These are phyloP conservation scores for Enteromius trimaculatus DNA, from an alignment of 2,797 vertebrate species.

Conservation along the genomic window DNA sequence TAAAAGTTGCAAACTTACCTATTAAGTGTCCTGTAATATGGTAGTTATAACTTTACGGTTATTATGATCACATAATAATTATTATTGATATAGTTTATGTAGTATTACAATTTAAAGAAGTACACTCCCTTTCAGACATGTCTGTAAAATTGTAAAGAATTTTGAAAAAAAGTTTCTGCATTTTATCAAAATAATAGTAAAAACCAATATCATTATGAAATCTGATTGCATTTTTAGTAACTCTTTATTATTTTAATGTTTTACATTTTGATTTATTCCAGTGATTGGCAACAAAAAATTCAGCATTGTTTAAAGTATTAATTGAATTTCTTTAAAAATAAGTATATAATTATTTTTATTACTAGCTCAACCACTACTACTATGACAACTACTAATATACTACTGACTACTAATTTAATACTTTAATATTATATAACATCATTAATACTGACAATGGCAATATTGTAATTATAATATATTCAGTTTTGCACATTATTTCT, in stretches of 20 bases:
- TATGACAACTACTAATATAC: background rate
- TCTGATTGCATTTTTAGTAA: background rate
- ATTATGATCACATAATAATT: background rate
- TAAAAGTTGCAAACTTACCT: background rate
- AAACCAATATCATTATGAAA: background rate
- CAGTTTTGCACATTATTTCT: background rate
- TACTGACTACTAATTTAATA: background rate
- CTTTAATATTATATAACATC: background rate
- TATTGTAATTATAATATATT: background rate
- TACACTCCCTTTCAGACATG: background rate
- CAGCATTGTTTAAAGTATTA: background rate
- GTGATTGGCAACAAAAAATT: no score
- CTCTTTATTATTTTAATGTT: background rate
- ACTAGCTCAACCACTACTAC: background rate
- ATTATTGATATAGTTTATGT: background rate
- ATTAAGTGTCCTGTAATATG: background rate
- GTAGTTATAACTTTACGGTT: background rate
- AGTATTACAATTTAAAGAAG: background rate
- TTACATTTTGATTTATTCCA: background rate
- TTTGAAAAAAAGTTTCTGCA: background rate
- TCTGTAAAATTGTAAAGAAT: background rate
- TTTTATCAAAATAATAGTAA: background rate
- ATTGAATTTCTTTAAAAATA: background rate
- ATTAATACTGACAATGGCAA: background rate
- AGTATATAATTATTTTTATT: background rate